Base-by-base conservation (phyloP, 2,797 vertebrate species). In the Menidia menidia region DNA sequence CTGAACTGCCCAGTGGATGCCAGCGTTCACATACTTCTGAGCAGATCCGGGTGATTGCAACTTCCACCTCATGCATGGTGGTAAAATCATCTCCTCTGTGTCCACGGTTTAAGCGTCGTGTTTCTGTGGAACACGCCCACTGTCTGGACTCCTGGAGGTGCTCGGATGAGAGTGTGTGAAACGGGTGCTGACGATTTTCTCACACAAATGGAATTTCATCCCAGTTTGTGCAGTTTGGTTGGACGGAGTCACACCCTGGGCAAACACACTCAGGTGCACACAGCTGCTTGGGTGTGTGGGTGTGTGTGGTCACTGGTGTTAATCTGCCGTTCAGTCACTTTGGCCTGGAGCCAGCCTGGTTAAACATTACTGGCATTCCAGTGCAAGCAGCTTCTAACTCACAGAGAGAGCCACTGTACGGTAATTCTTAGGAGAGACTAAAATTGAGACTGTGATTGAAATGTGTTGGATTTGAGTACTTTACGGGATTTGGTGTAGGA, bases 291-390 rank as follows among this genome's bases (percentile, higher is more conserved):
- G 13, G 62, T 65, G 53, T 77, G 63, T 78, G 52, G 61, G 55
- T 66, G 48, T 53, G 50, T 52, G 33, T 6, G 56, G 70, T 75
- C 52, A 54, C 41, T 30, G 53, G 82, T 81, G 63, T 80, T 64
- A 77, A 86, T 77, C 64, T 83, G 58, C 64, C 60, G 67, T 73
- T 69, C 80, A 58, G 74, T 70, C 75, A 68, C 57, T 75, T 69
- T 84, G 84, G 84, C 84, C 74, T 43, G 50, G 53, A 87, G 81
- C 88, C 82, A 72, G 75, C 78, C 85, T 74, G 68, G 78, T 87
- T 81, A 84, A 77, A 89, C 85, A 90, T 90, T 89, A 68, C 71
- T 80, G 68, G 72, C 75, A 92, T 93, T 92, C 89, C 79, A 59
- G 73, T 45, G 59, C 0, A 14, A 51, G 51, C 51, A 56, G 52